Base-by-base conservation (phyloP, 2,113 vertebrate genomes). In the Panthera uncia region DNA sequence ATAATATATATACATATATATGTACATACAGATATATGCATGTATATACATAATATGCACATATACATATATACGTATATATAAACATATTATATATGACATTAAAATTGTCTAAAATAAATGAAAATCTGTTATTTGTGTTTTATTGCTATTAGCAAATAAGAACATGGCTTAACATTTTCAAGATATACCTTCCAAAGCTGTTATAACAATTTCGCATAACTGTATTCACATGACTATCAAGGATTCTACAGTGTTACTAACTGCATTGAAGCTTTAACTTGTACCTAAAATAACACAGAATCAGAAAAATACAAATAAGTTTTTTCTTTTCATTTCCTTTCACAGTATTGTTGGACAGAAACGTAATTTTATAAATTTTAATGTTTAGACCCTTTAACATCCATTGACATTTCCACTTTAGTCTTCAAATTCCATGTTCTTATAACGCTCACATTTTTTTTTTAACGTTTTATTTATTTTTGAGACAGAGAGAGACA, bases 361-460 rank as follows among this genome's bases (percentile, higher is more conserved):
- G 63, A 84, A 84, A 89, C 4, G 29, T 63, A 86, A 73, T 91
- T 88, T 71, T 68, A 23, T 21, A 69, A 21, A 80, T 10, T 84
- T 76, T 90, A 66, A 61, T 61, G 6, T 78, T 93, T 52, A 48
- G 4, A 55, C 18, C 92, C 27, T 57, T 85, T 88, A 97, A 76
- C 7, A 52, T 36, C 14, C 68, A 61, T 89, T 19, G 13, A 82
- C 33, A 71, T 84, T 91, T 85, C 29, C 11, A 61, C 33, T 86
- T 93, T 71, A 73, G 65, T 76, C 55, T 73, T 84, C 25, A 87
- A 92, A 87, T 93, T 41, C 9, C 7, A 7, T 38, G 65, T 94
- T 93, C 16, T 94, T 91, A n/a, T 25, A 92, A 95, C 65, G 8
- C 7, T 89, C 7, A 3, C 36, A 68, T 91, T 92, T 95, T 97